Conservation (phyloP, 2,797 vertebrate species). For the Chanos chanos region DNA sequence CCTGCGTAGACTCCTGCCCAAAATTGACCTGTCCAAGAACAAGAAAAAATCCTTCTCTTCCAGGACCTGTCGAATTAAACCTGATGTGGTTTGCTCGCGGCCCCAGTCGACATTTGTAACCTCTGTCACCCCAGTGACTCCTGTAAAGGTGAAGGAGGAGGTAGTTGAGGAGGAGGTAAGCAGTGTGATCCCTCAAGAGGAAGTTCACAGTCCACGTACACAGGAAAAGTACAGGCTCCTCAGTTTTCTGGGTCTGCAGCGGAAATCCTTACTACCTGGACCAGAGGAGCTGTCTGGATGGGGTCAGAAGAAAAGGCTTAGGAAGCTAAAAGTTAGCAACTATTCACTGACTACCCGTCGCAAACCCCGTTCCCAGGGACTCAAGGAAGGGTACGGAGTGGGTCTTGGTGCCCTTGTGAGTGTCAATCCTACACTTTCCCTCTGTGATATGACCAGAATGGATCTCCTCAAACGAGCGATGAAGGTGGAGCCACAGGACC, state of each 20-base stretch:
- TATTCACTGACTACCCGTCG: constrained; percentile 73
- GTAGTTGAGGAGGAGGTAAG: constrained; percentile 52
- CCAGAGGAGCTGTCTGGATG: constrained; percentile 76
- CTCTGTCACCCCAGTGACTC: constrained; percentile 42
- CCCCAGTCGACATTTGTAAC: constrained; percentile 20
- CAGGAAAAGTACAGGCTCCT: constrained; percentile 80
- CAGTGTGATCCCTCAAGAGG: constrained; percentile 59
- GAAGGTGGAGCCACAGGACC: constrained; percentile 54
- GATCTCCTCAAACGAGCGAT: constrained; percentile 57
- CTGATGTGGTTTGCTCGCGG: constrained; percentile 23
- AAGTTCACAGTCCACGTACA: constrained; percentile 68
- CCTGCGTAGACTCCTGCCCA: constrained; percentile 60
- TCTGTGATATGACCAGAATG: constrained; percentile 64
- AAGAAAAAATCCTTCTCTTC: constrained; percentile 47
- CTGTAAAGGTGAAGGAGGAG: constrained; percentile 70
- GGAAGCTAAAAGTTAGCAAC: constrained; percentile 77
- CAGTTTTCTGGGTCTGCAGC: constrained; percentile 74
- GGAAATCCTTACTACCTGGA: constrained; percentile 71
- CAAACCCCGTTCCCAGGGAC: constrained; percentile 56
- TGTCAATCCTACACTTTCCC: constrained; percentile 59
- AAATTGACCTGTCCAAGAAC: constrained; percentile 51
- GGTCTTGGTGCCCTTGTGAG: constrained; percentile 30
- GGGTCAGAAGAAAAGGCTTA: constrained; percentile 77
- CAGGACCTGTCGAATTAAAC: constrained; percentile 43
- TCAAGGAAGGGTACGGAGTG: constrained; percentile 41